Base-by-base conservation (phyloP, 2,113 vertebrate genomes). In the Nanorana parkeri region DNA sequence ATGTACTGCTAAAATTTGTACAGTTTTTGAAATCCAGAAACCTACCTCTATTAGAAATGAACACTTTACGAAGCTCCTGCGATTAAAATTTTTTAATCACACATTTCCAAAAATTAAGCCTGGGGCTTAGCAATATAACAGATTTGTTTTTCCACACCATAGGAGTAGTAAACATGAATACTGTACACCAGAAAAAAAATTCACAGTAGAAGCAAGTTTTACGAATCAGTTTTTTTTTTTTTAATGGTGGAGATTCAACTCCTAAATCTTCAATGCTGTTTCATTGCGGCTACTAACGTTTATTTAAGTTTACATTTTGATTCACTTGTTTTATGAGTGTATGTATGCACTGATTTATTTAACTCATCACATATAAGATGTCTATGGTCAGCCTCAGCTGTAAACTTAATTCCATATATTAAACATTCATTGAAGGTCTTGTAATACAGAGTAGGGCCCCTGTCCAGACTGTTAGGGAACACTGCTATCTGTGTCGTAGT, bases 81-180 rank as follows among this genome's bases (percentile, higher is more conserved):
- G 36, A 78, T 54, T 63, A 68, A 32, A 55, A 58, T 78, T 32
- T 78, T 68, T 68, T 78, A 78, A 78, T 56, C 77, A 67, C 65
- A 60, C 23, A 36, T 71, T 54, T 68, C 64, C 55, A 78, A 68
- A 68, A 78, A 68, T 78, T 36, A 56, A 78, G 64, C 76, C 76
- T 55, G 63, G 8, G 63, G 63, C 77, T 67, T 78, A 68, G 77
- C 20, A 55, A 28, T 54, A 32, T 63, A 26, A n/a, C 19, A 29
- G 65, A 26, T 56, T 52, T 63, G 41, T 17, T 54, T 29, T 68
- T 67, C 28, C 0, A 32, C 4, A 68, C n/a, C 51, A 58, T 26
- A 56, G 3, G 28, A 67, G 61, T 26, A 55, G 36, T 52, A 4
- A 78, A 68, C 54, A 68, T 55, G 41, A 41, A 32, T 68, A 61